phyloP scores from a whole-genome alignment of 2,888 invertebrate genomes.

The Cepaea hortensis region DNA sequence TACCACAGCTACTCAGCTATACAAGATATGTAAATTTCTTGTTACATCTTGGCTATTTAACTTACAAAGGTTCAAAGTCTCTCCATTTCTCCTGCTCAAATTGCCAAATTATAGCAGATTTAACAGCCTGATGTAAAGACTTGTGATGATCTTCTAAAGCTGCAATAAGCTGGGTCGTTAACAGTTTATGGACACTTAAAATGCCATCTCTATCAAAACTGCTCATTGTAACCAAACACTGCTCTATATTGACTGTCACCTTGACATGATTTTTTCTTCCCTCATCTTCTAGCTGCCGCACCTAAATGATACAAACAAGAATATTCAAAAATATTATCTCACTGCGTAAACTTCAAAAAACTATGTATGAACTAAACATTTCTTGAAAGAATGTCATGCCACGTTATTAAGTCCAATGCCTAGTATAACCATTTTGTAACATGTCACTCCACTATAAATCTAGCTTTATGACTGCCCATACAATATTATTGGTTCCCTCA shows the following conservation, averaged over 20 bases:
- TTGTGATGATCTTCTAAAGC: slow-evolving; percentile 30
- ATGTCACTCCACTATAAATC: too few relatives aligned
- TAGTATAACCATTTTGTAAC: too few relatives aligned
- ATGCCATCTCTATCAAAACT: slow-evolving; percentile 19
- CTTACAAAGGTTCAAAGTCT: slow-evolving; percentile 50
- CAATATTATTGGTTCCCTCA: background rate
- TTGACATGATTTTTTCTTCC: slow-evolving; percentile 18
- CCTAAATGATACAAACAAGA: background rate
- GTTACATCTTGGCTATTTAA: background rate
- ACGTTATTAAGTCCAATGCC: too few relatives aligned
- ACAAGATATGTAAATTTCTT: background rate
- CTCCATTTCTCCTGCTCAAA: slow-evolving; percentile 45
- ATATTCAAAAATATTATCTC: background rate
- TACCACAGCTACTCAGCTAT: too few relatives aligned
- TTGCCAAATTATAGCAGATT: slow-evolving; percentile 47
- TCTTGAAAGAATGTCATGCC: too few relatives aligned
- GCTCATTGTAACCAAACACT: slow-evolving; percentile 16
- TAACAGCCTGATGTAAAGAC: slow-evolving; percentile 21
- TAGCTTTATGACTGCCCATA: too few relatives aligned
- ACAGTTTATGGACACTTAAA: background rate
- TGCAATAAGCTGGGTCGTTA: background rate
- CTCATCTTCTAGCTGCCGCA: slow-evolving; percentile 17
- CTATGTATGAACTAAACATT: too few relatives aligned
- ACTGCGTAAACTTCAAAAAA: too few relatives aligned
- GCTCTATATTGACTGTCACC: slow-evolving; percentile 26